Evolutionary conservation across 2,113 vertebrate species (phyloP).

Genomic region (Cathartes aura): DNA sequence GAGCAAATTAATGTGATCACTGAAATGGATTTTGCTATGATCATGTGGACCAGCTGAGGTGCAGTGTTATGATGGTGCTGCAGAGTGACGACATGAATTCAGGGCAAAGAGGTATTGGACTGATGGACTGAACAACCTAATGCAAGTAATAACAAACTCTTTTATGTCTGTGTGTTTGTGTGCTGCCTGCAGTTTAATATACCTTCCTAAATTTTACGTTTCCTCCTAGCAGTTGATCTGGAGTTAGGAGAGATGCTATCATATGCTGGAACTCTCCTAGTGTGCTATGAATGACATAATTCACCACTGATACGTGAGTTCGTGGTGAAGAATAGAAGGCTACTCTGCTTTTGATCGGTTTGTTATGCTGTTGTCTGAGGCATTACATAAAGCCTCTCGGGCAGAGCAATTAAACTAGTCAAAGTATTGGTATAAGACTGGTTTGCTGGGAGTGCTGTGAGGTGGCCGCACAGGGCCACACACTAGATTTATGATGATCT

Average conservation of each 20-base stretch:
- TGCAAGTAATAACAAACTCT: not conserved
- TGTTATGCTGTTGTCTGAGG: not conserved
- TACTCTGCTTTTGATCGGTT: slow-evolving; percentile 1
- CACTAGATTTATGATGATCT: not conserved
- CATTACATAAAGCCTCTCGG: not conserved
- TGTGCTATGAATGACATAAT: not conserved
- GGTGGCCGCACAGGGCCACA: not conserved
- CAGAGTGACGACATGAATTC: not conserved
- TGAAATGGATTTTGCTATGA: not conserved
- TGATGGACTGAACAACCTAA: not conserved
- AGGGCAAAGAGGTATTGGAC: not conserved
- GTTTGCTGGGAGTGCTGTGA: not conserved
- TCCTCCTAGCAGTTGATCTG: not conserved
- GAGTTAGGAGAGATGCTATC: not conserved
- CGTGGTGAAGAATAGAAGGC: not conserved
- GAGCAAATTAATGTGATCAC: not conserved
- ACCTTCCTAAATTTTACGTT: not conserved
- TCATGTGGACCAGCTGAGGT: not conserved
- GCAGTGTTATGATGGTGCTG: not conserved
- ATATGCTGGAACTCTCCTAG: not conserved
- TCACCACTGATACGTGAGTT: not conserved
- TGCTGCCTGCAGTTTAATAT: not conserved
- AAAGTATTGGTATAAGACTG: not conserved
- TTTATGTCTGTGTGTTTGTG: not conserved
- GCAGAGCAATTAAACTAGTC: not conserved